phyloP scores from a whole-genome alignment of 2,113 vertebrate species.

The Galeopterus variegatus region DNA sequence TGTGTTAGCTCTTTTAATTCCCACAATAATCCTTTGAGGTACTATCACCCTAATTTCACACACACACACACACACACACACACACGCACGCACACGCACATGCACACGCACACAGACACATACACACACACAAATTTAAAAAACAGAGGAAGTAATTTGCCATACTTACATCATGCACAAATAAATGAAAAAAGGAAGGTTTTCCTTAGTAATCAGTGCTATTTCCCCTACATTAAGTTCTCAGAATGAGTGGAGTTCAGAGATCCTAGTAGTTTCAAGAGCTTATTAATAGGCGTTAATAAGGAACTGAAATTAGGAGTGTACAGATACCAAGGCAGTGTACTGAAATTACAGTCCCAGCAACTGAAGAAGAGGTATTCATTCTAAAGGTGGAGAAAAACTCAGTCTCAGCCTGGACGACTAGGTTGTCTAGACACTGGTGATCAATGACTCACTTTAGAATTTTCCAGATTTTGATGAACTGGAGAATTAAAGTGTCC shows the following conservation, averaged over 20 bases:
- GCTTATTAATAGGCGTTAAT: background rate
- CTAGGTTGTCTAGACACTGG: background rate
- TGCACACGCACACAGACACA: too few species aligned
- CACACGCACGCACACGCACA: background rate
- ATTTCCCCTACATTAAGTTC: background rate
- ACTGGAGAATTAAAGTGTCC: background rate
- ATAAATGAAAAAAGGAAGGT: background rate
- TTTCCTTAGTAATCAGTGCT: background rate
- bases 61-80: background rate
- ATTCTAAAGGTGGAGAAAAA: background rate
- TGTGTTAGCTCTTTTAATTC: background rate
- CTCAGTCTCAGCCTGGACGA: too few species aligned
- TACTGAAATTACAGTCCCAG: background rate
- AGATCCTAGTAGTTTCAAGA: background rate
- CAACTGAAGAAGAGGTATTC: background rate
- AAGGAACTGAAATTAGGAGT: background rate
- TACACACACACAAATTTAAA: background rate
- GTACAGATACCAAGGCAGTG: background rate
- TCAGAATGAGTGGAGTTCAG: slow-evolving; percentile 1
- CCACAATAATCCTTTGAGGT: background rate
- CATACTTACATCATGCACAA: background rate
- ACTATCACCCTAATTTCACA: background rate
- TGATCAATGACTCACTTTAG: background rate
- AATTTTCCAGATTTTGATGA: background rate
- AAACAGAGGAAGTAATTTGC: background rate